Base-by-base conservation (phyloP, 1,140 invertebrate genomes). In the Lordiphosa collinella region DNA sequence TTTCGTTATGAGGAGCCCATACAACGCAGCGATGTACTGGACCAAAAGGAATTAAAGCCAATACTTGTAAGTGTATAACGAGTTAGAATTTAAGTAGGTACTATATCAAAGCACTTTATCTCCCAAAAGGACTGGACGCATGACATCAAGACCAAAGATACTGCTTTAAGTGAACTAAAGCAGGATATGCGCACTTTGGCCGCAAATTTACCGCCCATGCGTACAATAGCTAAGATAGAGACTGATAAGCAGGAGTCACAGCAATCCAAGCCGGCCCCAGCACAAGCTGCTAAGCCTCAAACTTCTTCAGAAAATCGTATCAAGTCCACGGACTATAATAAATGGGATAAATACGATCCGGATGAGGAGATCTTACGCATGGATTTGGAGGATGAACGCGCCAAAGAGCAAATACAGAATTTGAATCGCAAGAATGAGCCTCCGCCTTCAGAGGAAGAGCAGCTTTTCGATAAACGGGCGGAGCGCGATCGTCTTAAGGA, bases 311-410 rank as follows among this genome's bases (percentile, higher is more conserved):
- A 63, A 4, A 8, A 52, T 1, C 64, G 76, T 4, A 66, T 72
- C 12, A 66, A 87, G 25, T 90, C 91, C 8, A 93, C 90, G 4
- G 92, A 94, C 66, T 94, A 94, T 60, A 79, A 71, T 1, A 90
- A 91, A 54, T 94, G 93, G 93, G 92, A 94, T 73, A 93, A 93
- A 82, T 94, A 92, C 73, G 93, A 94, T 80, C 91, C 91, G 1
- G 93, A 94, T 46, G 91, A 90, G 9, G 93, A 94, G 87, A 75
- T 93, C 6, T 87, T 92, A 41, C 92, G 92, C 63, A 91, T 93
- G 78, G 93, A 94, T 54, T 73, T 94, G 31, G 88, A 90, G 29
- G 91, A 93, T 47, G 91, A 93, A 44, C 89, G 89, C 18, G 48
- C 80, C 3, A 89, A 89, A 58, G 86, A 89, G 55, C 71, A 91